Evolutionary conservation across 2,888 invertebrate genomes (phyloP).

Genomic region (Lagria hirta): DNA sequence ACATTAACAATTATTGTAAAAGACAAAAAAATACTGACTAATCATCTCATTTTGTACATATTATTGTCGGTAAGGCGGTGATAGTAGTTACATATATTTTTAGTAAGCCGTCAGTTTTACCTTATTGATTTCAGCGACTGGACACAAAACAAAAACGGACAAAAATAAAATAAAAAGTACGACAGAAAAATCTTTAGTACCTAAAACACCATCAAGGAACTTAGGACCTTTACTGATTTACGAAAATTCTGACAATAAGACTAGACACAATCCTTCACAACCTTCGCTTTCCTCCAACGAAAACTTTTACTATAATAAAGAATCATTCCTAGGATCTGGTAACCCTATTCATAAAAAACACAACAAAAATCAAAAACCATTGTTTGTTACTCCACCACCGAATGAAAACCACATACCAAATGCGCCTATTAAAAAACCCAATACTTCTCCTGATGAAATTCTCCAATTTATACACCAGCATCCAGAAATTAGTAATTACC

Average conservation of each 20-base stretch:
- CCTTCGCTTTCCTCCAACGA: too few relatives aligned
- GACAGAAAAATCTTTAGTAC: slow-evolving; percentile 34
- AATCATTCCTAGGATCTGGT: slow-evolving; percentile 54
- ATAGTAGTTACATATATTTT: slow-evolving; percentile 23
- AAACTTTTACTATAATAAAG: slow-evolving; percentile 38
- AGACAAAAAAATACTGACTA: slow-evolving; percentile 32
- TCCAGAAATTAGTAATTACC: slow-evolving; percentile 52
- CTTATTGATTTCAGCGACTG: slow-evolving; percentile 41
- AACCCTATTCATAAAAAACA: slow-evolving; percentile 49
- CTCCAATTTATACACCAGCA: slow-evolving; percentile 52
- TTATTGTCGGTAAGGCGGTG: slow-evolving; percentile 15
- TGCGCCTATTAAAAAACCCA: slow-evolving; percentile 11
- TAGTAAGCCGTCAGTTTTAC: slow-evolving; percentile 16
- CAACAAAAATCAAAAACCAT: slow-evolving; percentile 29
- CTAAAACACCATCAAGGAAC: slow-evolving; percentile 46
- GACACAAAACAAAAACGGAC: slow-evolving; percentile 35
- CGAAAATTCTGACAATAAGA: slow-evolving; percentile 40
- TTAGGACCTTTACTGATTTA: slow-evolving; percentile 50
- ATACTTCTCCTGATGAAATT: slow-evolving; percentile 46
- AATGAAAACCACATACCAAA: slow-evolving; percentile 23
- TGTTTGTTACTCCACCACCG: slow-evolving; percentile 37
- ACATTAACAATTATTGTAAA: slow-evolving; percentile 21
- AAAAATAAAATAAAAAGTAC: slow-evolving; percentile 31
- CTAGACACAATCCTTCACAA: slow-evolving; percentile 20
- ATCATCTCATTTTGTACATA: slow-evolving; percentile 33